These are phyloP conservation scores for Cabera pusaria DNA, from an alignment of 2,888 invertebrate genomes.

Conservation along the genomic window DNA sequence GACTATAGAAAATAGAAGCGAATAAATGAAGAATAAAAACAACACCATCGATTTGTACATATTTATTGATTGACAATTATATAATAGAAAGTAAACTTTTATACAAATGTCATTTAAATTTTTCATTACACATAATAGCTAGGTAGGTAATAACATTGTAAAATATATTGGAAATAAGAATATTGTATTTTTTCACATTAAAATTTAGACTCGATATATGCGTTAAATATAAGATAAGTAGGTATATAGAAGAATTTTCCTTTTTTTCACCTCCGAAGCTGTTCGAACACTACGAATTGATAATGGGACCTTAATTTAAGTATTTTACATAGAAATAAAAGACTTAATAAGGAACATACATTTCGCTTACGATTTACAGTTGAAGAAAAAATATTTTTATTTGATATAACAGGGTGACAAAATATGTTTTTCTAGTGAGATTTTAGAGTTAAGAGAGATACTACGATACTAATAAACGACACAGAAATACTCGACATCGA, in stretches of 20 bases:
- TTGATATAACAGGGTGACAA: conserved; percentile 40
- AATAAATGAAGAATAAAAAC: conserved; percentile 61
- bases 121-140: conserved; percentile 60
- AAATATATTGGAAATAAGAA: conserved; percentile 63
- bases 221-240: conserved; percentile 24
- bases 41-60: conserved; percentile 76
- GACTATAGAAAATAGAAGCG: no score
- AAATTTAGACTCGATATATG: conserved; percentile 36
- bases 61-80: conserved; percentile 73
- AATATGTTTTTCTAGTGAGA: conserved; percentile 23
- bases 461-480: conserved; percentile 5
- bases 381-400: no score
- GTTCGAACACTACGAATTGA: conserved; percentile 36
- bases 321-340: conserved; percentile 74
- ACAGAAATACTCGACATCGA: conserved; percentile 23
- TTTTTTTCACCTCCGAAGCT: conserved; percentile 29
- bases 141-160: conserved; percentile 50
- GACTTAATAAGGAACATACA: conserved; percentile 76
- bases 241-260: conserved; percentile 29
- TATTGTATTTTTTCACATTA: conserved; percentile 36
- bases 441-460: conserved; percentile 32
- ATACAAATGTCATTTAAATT: conserved; percentile 77
- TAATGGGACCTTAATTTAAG: conserved; percentile 67
- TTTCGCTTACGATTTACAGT: no score
- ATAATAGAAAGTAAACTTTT: conserved; percentile 76